Percentiles rank a stretch among this genome's conserved stretches.
Conservation (phyloP, 2,113 vertebrate species). For the Coracopsis vasa region DNA sequence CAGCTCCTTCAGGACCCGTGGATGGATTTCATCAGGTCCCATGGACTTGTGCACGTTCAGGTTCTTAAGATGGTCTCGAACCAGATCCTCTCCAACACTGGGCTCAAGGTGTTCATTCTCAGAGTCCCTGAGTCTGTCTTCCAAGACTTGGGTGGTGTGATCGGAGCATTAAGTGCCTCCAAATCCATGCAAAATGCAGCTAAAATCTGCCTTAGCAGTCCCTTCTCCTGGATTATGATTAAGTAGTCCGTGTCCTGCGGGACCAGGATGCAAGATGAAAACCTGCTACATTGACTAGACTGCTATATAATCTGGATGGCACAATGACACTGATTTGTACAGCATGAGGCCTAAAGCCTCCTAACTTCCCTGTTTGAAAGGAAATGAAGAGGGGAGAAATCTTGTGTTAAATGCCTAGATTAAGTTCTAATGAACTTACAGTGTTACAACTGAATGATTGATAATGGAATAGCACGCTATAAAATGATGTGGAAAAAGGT, state of each 20-base stretch:
- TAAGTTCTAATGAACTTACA: background rate
- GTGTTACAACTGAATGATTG: background rate
- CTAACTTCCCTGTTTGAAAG: background rate
- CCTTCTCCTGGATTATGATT: background rate
- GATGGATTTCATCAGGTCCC: no score
- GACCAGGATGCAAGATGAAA: background rate
- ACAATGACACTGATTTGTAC: background rate
- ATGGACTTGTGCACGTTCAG: no score
- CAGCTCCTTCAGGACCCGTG: no score
- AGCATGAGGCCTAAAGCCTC: background rate
- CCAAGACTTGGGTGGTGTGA: no score
- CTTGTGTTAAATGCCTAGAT: background rate
- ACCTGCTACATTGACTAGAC: background rate
- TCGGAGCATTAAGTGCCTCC: no score
- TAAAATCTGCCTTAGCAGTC: background rate
- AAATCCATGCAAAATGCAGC: background rate
- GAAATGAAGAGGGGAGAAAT: background rate
- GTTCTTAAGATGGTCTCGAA: no score
- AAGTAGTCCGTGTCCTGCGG: rapidly evolving
- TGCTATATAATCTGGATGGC: background rate
- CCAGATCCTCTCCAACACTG: no score
- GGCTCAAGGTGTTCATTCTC: no score
- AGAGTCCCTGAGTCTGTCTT: no score
- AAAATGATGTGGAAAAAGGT: background rate
- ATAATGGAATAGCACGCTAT: background rate